Evolutionary conservation across 1,140 invertebrate species (phyloP).

Genomic region (Lerema accius): DNA sequence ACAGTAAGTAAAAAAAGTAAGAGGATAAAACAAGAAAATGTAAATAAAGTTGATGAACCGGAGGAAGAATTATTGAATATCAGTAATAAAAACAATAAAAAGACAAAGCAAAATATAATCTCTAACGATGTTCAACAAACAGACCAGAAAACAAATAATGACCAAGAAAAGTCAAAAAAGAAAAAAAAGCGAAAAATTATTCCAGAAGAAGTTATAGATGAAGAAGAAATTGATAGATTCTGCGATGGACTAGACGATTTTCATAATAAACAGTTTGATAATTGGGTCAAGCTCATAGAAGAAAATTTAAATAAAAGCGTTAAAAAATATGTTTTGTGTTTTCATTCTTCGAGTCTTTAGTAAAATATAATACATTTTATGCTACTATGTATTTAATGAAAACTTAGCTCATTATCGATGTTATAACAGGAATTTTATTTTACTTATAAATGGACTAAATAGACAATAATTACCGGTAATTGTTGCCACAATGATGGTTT

Average conservation of each 20-base stretch:
- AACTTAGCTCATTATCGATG: too few species aligned
- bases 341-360: constrained; percentile 12
- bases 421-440: too few species aligned
- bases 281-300: constrained; percentile 72
- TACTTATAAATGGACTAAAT: too few species aligned
- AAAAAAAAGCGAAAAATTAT: constrained; percentile 35
- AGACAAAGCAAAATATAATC: constrained; percentile 1
- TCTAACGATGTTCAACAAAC: not conserved
- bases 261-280: constrained; percentile 70
- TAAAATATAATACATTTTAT: too few species aligned
- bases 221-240: constrained; percentile 75
- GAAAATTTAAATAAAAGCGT: constrained; percentile 64
- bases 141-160: constrained; percentile 1
- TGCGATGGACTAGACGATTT: constrained; percentile 70
- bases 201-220: constrained; percentile 57
- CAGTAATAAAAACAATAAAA: constrained; percentile 16
- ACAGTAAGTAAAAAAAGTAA: constrained; percentile 3
- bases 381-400: too few species aligned
- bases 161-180: constrained; percentile 20
- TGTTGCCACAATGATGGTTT: too few species aligned
- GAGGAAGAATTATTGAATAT: constrained; percentile 21
- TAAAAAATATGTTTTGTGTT: constrained; percentile 20
- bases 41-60: constrained; percentile 26
- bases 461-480: too few species aligned
- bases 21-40: not conserved